Evolutionary conservation across 1,140 invertebrate genomes (phyloP), one percentile per base, ranked within the genome.

Genomic region (Eueides isabella): DNA sequence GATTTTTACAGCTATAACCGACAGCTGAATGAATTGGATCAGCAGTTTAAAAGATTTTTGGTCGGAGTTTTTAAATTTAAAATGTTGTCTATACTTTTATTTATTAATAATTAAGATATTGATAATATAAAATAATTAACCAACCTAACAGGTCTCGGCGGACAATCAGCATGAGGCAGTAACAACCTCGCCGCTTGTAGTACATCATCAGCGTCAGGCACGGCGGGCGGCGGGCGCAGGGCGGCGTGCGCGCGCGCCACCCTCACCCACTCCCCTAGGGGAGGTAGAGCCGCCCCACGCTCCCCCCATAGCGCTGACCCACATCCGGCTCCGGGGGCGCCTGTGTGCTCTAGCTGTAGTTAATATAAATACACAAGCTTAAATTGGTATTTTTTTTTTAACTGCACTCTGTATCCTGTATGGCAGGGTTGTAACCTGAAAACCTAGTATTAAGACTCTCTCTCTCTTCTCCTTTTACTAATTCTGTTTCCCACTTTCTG

Each of bases 151-250:
- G 96, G 94, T 72, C 97, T 90, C 1, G 97, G 95, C 12, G 97
- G 97, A 90, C 97, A 98, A 87, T 98, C 97, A 0, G 98, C 97
- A 30, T 97, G 97, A 1, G 98, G 97, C 33, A 98, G 92, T 12
- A 98, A 93, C 19, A 98, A 87, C 38, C 98, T 90, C 0, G 97
- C 97, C 0, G 97, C 97, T 91, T 98, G 97, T 94, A 97, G 95
- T 9, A 98, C 96, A 85, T 98, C 97, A 86, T 98, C 97, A 71
- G 96, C 96, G 88, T 98, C 97, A 1, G 87, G 85, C 16, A 98
- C 95, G 44, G 96, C 94, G 7, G 95, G 93, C 0, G 97, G 96
- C 67, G 96, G 96, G n/a, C 98, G 94, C 82, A 98, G 95, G 67
- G 97, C 96, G 0, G 97, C 96, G 87, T 98, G 97, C 0, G 97